These are phyloP conservation scores for Perca schrenkii DNA, from an alignment of 2,113 vertebrate genomes.

Conservation along the genomic window DNA sequence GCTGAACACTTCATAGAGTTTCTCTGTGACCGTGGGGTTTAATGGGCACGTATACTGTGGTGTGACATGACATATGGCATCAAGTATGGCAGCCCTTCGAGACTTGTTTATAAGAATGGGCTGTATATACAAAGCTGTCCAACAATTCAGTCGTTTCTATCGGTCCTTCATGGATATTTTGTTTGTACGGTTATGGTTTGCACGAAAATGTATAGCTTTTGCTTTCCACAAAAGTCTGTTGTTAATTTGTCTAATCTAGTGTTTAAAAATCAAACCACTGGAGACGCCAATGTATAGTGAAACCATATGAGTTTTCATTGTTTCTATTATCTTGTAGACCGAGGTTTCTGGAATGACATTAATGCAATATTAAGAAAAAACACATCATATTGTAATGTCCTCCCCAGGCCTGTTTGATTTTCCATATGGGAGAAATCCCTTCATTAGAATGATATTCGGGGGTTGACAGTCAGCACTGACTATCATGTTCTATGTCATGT, in stretches of 20 bases:
- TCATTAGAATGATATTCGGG: not conserved
- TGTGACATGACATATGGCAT: constrained; percentile 19
- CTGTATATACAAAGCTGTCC: constrained; percentile 21
- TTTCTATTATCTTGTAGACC: not conserved
- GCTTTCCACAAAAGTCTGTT: constrained; percentile 10
- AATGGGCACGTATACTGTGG: constrained; percentile 21
- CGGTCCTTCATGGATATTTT: not conserved
- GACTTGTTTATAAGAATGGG: not conserved
- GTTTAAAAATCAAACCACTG: not conserved
- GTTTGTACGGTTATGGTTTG: not conserved
- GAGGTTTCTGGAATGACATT: not conserved
- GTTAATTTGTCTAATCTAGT: constrained; percentile 12
- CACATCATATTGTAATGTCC: not conserved
- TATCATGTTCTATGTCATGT: not conserved
- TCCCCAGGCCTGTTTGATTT: not conserved
- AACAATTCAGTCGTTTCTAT: constrained; percentile 21
- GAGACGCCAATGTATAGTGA: constrained; percentile 7
- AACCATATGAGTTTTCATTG: constrained; percentile 21
- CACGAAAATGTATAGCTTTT: constrained; percentile 17
- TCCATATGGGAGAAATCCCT: not conserved
- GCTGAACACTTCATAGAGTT: not conserved
- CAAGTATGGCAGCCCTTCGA: constrained; percentile 20
- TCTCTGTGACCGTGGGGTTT: not conserved
- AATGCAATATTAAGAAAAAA: not conserved
- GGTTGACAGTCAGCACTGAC: not conserved